Conservation (phyloP, 2,113 vertebrate species). For the Glaucidium brasilianum region DNA sequence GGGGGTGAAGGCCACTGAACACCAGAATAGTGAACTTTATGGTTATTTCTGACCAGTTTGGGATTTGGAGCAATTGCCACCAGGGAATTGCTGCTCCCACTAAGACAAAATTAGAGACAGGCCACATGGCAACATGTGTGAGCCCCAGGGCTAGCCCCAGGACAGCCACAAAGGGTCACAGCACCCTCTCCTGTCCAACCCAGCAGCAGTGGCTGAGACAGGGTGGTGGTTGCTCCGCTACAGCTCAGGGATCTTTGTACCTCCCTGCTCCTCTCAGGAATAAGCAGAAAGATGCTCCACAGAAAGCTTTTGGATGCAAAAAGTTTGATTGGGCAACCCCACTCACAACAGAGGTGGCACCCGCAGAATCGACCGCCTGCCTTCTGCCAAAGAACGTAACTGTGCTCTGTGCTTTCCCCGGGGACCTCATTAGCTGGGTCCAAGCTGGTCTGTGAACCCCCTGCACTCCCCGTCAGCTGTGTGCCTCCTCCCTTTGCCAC, state of each 20-base stretch:
- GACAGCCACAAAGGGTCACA: neutral
- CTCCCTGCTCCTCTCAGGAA: neutral
- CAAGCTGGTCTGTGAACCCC: neutral
- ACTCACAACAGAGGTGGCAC: neutral
- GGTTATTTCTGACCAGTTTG: neutral
- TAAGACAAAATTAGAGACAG: neutral
- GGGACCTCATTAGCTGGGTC: neutral
- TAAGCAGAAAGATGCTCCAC: neutral
- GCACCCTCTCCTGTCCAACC: neutral
- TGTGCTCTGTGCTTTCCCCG: neutral
- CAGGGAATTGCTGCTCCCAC: neutral
- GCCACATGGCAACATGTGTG: neutral
- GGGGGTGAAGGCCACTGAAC: neutral
- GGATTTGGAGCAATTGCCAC: neutral
- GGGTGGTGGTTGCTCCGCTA: neutral
- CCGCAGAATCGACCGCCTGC: accelerated
- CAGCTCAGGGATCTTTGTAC: neutral
- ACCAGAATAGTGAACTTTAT: neutral
- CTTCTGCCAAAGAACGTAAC: neutral
- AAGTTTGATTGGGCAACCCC: neutral
- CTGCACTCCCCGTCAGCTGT: neutral
- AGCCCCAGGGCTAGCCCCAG: neutral
- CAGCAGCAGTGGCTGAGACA: neutral
- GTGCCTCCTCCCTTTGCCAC: neutral
- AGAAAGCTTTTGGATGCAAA: neutral